Evolutionary conservation across 2,113 vertebrate species (phyloP).

Genomic region (Hystrix cristata): DNA sequence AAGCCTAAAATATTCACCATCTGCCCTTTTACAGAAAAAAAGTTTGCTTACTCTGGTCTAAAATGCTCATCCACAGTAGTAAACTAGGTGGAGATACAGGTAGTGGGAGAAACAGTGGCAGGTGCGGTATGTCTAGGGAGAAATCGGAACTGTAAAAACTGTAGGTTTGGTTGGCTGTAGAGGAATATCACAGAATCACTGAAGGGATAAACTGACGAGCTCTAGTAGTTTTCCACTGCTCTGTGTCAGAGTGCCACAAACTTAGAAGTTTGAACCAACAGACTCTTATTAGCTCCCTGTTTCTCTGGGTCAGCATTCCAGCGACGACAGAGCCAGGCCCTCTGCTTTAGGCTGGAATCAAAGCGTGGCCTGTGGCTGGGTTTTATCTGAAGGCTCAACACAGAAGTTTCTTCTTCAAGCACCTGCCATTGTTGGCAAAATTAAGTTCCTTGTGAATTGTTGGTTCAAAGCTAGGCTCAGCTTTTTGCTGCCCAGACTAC

Average conservation of each 20-base stretch:
- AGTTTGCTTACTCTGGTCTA: not conserved
- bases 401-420: not conserved
- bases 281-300: not conserved
- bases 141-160: not conserved
- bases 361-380: not conserved
- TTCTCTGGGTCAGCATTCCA: not conserved
- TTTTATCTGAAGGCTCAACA: not conserved
- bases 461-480: not conserved
- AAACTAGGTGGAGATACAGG: not conserved
- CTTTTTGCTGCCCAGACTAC: not conserved
- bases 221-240: not conserved
- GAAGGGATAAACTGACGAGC: not conserved
- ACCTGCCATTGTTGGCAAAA: not conserved
- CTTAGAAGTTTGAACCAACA: not conserved
- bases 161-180: not conserved
- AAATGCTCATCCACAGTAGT: not conserved
- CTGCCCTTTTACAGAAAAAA: not conserved
- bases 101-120: not conserved
- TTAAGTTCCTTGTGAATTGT: not conserved
- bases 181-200: not conserved
- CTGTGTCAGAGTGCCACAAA: not conserved
- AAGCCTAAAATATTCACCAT: constrained; percentile 7
- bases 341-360: not conserved
- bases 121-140: not conserved
- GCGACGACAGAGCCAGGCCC: not conserved